phyloP scores from a whole-genome alignment of 2,797 vertebrate genomes.

The Holocentrus rufus region DNA sequence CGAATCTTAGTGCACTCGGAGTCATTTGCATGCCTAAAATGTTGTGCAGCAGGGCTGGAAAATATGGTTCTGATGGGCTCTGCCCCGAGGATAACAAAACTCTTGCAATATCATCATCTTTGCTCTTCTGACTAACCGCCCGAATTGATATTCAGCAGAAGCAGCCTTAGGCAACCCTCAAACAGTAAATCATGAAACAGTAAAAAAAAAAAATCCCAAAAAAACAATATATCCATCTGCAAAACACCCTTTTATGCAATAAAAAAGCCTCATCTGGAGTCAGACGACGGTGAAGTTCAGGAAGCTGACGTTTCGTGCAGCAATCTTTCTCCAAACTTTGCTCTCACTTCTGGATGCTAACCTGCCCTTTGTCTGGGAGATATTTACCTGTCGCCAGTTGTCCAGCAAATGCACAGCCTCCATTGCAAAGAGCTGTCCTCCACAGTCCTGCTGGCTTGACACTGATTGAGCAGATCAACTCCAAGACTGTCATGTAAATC shows the following conservation, averaged over 20 bases:
- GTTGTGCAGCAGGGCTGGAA: slow-evolving; percentile 49
- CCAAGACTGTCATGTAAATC: neutral
- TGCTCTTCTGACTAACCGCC: slow-evolving; percentile 43
- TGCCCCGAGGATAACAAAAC: slow-evolving; percentile 52
- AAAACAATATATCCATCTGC: slow-evolving; percentile 23
- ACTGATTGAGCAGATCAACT: slow-evolving; percentile 22
- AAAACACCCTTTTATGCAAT: slow-evolving; percentile 16
- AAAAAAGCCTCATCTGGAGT: slow-evolving; percentile 1
- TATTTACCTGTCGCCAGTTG: slow-evolving; percentile 75
- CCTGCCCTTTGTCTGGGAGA: neutral
- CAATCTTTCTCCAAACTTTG: neutral
- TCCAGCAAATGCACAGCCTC: slow-evolving; percentile 66
- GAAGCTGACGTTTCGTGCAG: neutral
- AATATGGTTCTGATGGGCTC: slow-evolving; percentile 45
- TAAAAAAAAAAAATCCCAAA: slow-evolving; percentile 36
- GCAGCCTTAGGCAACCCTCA: slow-evolving; percentile 20
- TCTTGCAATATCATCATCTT: slow-evolving; percentile 41
- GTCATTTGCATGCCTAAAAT: slow-evolving; percentile 50
- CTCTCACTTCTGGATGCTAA: neutral
- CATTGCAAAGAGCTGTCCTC: slow-evolving; percentile 56
- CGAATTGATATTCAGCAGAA: slow-evolving; percentile 33
- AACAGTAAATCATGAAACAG: slow-evolving; percentile 40
- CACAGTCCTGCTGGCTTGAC: slow-evolving; percentile 39
- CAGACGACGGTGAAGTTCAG: neutral
- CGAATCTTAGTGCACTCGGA: slow-evolving; percentile 28